Evolutionary conservation across 1,140 invertebrate genomes (phyloP).

Genomic region (Lethrus apterus): DNA sequence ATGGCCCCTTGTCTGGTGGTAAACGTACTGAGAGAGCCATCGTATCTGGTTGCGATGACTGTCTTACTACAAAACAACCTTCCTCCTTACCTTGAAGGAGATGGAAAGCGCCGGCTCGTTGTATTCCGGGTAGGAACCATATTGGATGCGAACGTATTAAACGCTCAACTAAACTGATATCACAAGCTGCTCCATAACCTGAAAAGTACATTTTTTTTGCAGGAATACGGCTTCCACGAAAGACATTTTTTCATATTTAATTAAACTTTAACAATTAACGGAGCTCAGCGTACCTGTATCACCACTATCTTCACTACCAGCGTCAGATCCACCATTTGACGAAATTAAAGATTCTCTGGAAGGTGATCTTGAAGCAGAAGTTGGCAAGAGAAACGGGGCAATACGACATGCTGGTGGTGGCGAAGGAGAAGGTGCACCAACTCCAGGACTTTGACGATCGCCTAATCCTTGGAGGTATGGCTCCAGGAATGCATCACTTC

Average conservation of each 20-base stretch:
- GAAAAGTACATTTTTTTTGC: not conserved
- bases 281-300: slow-evolving; percentile 25
- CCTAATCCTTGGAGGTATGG: slow-evolving; percentile 34
- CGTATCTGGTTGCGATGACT: slow-evolving; percentile 85
- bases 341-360: slow-evolving; percentile 36
- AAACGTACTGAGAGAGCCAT: slow-evolving; percentile 91
- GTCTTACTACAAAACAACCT: slow-evolving; percentile 87
- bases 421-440: slow-evolving; percentile 27
- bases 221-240: not conserved
- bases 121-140: slow-evolving; percentile 92
- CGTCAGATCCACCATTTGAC: slow-evolving; percentile 34
- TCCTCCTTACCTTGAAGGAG: slow-evolving; percentile 87
- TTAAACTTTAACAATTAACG: not conserved
- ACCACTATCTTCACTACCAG: slow-evolving; percentile 34
- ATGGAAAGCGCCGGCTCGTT: slow-evolving; percentile 85
- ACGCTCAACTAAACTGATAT: slow-evolving; percentile 77
- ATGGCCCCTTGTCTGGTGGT: slow-evolving; percentile 75
- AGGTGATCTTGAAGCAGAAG: slow-evolving; percentile 31
- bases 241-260: not conserved
- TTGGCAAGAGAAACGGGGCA: slow-evolving; percentile 20
- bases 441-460: slow-evolving; percentile 30
- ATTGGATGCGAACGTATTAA: slow-evolving; percentile 87
- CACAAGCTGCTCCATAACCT: slow-evolving; percentile 52
- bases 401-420: slow-evolving; percentile 20
- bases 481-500: slow-evolving; percentile 37